These are phyloP conservation scores for Kryptolebias marmoratus DNA, from an alignment of 2,113 vertebrate species.

Conservation along the genomic window DNA sequence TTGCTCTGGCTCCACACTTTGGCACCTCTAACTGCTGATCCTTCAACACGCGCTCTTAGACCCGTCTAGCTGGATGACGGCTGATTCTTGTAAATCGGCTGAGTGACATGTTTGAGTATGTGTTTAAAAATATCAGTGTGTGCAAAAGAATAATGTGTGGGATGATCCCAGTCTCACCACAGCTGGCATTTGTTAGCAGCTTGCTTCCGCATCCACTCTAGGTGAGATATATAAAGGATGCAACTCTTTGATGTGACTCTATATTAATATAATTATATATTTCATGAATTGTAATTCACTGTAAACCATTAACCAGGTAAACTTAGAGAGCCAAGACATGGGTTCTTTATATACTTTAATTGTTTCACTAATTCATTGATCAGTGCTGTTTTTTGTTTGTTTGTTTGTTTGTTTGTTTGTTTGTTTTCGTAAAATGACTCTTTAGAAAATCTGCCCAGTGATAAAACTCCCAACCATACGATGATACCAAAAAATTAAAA, in stretches of 20 bases:
- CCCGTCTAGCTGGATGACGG: conserved; percentile 8
- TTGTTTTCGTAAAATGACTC: too few species aligned
- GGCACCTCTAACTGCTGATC: neutral
- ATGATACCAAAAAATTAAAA: too few species aligned
- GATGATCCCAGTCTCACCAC: conserved; percentile 26
- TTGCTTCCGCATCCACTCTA: conserved; percentile 48
- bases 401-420: too few species aligned
- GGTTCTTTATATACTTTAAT: too few species aligned
- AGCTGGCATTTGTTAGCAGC: conserved; percentile 26
- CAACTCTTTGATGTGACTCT: conserved; percentile 52
- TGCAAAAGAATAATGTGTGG: conserved; percentile 1
- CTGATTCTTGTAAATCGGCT: conserved; percentile 11
- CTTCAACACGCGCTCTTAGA: neutral
- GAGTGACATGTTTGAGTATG: conserved; percentile 21
- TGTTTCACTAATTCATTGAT: too few species aligned
- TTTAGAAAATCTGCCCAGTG: too few species aligned
- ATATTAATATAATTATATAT: conserved; percentile 40
- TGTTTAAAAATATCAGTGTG: neutral
- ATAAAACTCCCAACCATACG: too few species aligned
- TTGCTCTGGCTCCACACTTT: neutral
- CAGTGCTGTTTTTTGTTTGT: too few species aligned
- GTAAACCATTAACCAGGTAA: conserved; percentile 10
- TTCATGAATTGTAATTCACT: neutral
- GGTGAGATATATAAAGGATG: conserved; percentile 65
- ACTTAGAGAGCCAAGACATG: neutral